Conservation (phyloP, 2,113 vertebrate genomes). For the Entelurus aequoreus region DNA sequence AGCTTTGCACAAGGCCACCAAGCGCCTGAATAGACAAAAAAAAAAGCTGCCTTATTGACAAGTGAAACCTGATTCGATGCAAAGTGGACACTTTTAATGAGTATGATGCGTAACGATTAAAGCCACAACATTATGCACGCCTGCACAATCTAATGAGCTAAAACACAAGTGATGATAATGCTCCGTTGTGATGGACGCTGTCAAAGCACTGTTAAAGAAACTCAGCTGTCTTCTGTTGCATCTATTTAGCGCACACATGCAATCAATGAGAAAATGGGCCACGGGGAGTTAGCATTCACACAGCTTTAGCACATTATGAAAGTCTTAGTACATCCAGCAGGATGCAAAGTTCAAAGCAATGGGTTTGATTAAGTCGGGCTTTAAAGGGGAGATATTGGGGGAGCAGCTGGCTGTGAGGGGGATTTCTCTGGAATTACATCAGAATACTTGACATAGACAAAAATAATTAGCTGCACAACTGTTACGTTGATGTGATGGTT, state of each 20-base stretch:
- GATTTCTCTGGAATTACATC: conserved; percentile 65
- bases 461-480: conserved; percentile 33
- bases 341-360: conserved; percentile 59
- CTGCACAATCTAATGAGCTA: conserved; percentile 17
- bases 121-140: conserved; percentile 26
- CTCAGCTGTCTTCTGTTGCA: conserved; percentile 53
- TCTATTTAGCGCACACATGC: conserved; percentile 31
- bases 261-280: conserved; percentile 37
- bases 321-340: conserved; percentile 64
- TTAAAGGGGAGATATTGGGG: conserved; percentile 56
- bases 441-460: conserved; percentile 37
- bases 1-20: conserved; percentile 20
- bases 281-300: conserved; percentile 34
- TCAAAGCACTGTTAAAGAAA: not conserved
- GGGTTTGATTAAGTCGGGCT: conserved; percentile 64
- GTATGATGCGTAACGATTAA: conserved; percentile 25
- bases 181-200: not conserved
- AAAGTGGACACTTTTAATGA: conserved; percentile 49
- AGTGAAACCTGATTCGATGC: conserved; percentile 51
- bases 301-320: conserved; percentile 38
- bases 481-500: not conserved
- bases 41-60: conserved; percentile 50
- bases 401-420: conserved; percentile 57
- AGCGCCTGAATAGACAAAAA: conserved; percentile 60
- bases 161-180: not conserved